Evolutionary conservation across 2,888 invertebrate genomes (phyloP), one percentile per base, ranked within the genome.

Genomic region (Drosophila pseudotalamancana): DNA sequence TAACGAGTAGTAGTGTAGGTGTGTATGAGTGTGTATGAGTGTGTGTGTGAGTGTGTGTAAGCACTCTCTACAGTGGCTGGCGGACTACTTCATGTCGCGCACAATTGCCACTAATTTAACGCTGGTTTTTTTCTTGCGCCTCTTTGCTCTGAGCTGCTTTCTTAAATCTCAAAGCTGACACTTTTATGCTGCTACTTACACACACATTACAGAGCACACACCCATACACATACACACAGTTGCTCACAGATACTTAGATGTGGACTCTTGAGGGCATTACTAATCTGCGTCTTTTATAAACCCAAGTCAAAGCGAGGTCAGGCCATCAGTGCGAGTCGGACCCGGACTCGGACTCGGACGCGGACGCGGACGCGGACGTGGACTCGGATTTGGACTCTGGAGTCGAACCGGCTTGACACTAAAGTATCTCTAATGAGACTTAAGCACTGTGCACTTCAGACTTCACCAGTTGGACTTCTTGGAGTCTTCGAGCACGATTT

Each of bases 401-500:
- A 68, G 50, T 40, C 25, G 39, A 45, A 50, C 55, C 34, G 25
- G 50, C 49, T 32, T 46, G 55, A 69, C 63, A 62, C 77, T 85
- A 83, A 83, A 86, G 88, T 87, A 83, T 83, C 83, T 72, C 88
- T 87, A 87, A 84, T 86, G 88, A 84, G 83, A 86, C 88, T 79
- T 87, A 87, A 84, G 88, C 74, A 86, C 83, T 81, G 69, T 62
- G 66, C 74, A 83, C 87, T 81, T 86, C 65, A 72, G 62, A 59
- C 70, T 64, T 59, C 60, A 48, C 73, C 51, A 56, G 53, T 66
- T 75, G 77, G 72, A 64, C 82, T 42, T 77, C 27, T 51, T 57
- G 50, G 49, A 29, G 32, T n/a, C n/a, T n/a, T n/a, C 48, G 54
- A 42, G 49, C 29, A 46, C 71, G 59, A 78, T 69, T 75, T 76